Base-by-base conservation (phyloP, 2,797 vertebrate species). In the Jordanella pulchra region DNA sequence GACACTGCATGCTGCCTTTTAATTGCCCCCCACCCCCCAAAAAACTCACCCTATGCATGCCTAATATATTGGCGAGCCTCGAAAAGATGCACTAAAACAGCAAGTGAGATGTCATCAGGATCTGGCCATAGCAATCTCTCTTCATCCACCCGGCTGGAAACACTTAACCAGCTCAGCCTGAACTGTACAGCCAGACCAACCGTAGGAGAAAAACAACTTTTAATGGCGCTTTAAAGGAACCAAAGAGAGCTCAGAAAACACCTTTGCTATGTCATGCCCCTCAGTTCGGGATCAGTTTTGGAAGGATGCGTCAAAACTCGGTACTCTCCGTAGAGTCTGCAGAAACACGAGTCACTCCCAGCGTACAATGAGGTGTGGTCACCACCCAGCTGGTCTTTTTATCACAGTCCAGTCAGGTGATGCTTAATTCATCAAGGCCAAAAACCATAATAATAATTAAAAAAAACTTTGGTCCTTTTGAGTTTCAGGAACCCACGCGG, bases 1-100 rank as follows among this genome's bases (percentile, higher is more conserved):
- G 87, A 91, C 85, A 1, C 86, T 30, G 85, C 89, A 80, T 72
- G 87, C 79, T 78, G 79, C 84, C 86, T 89, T 91, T 93, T 93
- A 93, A 94, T 94, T 93, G 91, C 77, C 10, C 89, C 81, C 80
- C 80, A 63, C 71, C 67, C 75, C 77, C 69, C 79, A 25, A 17
- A 48, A 58, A 2, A 3, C 58, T 55, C 50, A 58, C 2, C 32
- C 54, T 25, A 74, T 67, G 75, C 79, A 69, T 75, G 80, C 73
- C 69, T 63, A 51, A 78, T 65, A 42, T 32, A 55, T 71, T 39
- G 39, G 47, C 21, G 48, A 54, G 70, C 67, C 55, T 1, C 51
- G 35, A 55, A 61, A 6, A 51, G 44, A 69, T 14, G 56, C 61
- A 7, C 77, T 74, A n/a, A 80, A 81, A 70, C 50, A 53, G 67